Conservation (phyloP, 1,140 invertebrate genomes). For the Ips nitidus region DNA sequence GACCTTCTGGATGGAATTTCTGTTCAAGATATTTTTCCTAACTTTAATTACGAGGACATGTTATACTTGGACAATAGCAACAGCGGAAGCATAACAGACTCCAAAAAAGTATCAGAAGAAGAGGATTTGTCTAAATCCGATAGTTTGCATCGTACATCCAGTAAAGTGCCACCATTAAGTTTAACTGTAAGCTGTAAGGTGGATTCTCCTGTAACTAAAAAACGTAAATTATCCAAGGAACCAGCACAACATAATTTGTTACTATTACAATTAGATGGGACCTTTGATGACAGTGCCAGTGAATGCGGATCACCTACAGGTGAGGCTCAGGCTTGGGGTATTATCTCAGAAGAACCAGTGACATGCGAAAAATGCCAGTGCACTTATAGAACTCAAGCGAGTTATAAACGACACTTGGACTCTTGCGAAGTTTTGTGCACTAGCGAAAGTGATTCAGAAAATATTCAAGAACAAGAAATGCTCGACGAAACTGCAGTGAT, state of each 20-base stretch:
- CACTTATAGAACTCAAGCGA: conserved; percentile 84
- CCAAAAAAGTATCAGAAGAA: conserved; percentile 49
- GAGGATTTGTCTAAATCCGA: conserved; percentile 31
- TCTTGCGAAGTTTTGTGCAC: conserved; percentile 76
- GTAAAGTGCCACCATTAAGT: conserved; percentile 66
- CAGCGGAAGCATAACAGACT: conserved; percentile 38
- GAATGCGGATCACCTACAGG: conserved; percentile 51
- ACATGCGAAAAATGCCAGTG: conserved; percentile 85
- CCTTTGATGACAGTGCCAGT: conserved; percentile 62
- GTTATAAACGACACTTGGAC: conserved; percentile 79
- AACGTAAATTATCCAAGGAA: conserved; percentile 59
- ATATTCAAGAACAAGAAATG: conserved; percentile 41
- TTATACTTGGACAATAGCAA: conserved; percentile 44
- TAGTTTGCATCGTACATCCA: conserved; percentile 49
- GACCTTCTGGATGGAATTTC: conserved; percentile 79
- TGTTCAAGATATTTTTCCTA: conserved; percentile 75
- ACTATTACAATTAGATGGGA: conserved; percentile 70
- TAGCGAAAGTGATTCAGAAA: conserved; percentile 73
- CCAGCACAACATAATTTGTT: conserved; percentile 47
- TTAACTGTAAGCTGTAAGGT: conserved; percentile 69
- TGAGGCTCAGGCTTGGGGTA: conserved; percentile 39
- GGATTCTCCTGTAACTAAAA: conserved; percentile 65
- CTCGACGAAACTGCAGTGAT: conserved; percentile 30
- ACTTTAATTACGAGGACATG: conserved; percentile 55
- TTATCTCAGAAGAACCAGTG: conserved; percentile 68